phyloP scores from a whole-genome alignment of 2,888 invertebrate species.

The Melieria picta region DNA sequence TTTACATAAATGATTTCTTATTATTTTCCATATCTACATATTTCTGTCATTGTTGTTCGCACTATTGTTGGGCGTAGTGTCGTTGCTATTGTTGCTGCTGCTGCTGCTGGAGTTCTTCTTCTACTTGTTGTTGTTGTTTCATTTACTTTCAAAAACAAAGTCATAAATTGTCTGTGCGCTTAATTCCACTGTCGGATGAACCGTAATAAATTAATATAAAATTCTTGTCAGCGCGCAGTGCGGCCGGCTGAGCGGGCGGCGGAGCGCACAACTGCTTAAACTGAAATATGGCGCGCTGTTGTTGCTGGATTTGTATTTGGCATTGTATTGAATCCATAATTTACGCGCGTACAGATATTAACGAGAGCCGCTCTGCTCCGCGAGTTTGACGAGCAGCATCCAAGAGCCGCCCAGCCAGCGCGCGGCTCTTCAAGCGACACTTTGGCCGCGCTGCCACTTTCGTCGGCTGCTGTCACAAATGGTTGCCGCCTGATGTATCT shows the following conservation, averaged over 20 bases:
- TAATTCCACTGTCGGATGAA: slow-evolving; percentile 63
- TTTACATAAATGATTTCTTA: slow-evolving; percentile 50
- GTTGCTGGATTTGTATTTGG: no score
- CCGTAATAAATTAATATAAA: slow-evolving; percentile 65
- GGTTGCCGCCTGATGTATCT: no score
- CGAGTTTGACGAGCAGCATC: no score
- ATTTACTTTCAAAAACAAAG: slow-evolving; percentile 55
- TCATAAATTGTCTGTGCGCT: slow-evolving; percentile 61
- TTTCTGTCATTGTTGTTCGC: not conserved
- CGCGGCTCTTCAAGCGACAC: no score
- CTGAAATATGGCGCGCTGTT: not conserved
- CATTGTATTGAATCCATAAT: no score
- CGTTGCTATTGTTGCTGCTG: no score
- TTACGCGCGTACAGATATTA: no score
- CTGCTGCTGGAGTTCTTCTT: not conserved
- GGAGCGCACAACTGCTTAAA: slow-evolving; percentile 45
- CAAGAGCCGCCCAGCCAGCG: no score
- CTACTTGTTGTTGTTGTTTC: slow-evolving; percentile 26
- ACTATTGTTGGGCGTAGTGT: no score
- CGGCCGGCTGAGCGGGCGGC: slow-evolving; percentile 4
- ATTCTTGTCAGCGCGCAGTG: slow-evolving; percentile 54
- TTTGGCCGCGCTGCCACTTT: no score
- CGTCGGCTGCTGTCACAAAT: no score
- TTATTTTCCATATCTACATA: slow-evolving; percentile 40
- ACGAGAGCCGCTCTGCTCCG: no score